Conservation (phyloP, 1,140 invertebrate genomes). For the Calephelis virginiensis region DNA sequence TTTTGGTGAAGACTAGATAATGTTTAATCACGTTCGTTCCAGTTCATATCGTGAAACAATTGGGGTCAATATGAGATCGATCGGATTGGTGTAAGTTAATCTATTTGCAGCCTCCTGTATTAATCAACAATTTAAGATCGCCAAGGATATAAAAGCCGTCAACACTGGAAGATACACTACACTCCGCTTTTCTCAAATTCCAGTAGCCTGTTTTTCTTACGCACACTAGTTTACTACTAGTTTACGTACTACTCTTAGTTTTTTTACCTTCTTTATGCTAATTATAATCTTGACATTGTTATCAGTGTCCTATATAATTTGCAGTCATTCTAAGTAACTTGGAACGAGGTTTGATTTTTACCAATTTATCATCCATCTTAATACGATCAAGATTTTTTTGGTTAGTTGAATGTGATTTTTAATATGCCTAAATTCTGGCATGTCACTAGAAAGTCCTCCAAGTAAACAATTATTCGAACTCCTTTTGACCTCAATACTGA, state of each 20-base stretch:
- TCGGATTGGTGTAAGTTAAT: neutral
- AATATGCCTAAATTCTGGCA: too few relatives aligned
- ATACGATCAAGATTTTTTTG: too few relatives aligned
- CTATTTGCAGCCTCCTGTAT: too few relatives aligned
- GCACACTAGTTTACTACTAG: neutral
- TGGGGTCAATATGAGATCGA: neutral
- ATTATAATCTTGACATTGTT: neutral
- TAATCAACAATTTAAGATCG: too few relatives aligned
- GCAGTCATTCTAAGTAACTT: neutral
- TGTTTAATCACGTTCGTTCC: neutral
- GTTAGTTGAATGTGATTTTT: too few relatives aligned
- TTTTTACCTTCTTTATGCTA: neutral
- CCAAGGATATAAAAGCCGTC: too few relatives aligned
- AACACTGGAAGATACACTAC: too few relatives aligned
- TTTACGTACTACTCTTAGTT: neutral
- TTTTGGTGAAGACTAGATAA: neutral
- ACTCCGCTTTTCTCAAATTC: too few relatives aligned
- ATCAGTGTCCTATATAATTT: neutral
- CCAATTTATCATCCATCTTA: too few relatives aligned
- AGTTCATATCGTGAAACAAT: neutral
- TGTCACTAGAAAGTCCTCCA: too few relatives aligned
- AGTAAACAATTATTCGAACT: neutral
- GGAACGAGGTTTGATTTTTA: neutral
- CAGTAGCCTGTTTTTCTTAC: neutral
- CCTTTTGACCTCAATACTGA: conserved; percentile 4